A percentile compares a stretch with the other conserved stretches of the same genome.
Evolutionary conservation across 1,140 invertebrate genomes (phyloP).

Genomic region (Cataglyphis hispanica): DNA sequence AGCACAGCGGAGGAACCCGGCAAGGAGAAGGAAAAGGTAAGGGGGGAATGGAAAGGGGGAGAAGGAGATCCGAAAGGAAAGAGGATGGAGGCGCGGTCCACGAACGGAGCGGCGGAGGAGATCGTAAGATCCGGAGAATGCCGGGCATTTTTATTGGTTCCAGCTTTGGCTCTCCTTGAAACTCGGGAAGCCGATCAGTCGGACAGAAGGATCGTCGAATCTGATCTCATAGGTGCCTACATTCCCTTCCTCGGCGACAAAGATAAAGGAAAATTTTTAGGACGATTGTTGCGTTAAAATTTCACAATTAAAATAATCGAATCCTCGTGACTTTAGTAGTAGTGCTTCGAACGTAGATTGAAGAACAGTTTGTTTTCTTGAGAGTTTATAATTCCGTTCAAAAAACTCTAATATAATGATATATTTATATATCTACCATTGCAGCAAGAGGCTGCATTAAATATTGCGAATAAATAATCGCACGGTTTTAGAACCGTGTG

Average conservation of each 20-base stretch:
- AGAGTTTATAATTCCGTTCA: not conserved
- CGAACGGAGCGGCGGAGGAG: conserved; percentile 42
- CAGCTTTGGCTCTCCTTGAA: conserved; percentile 66
- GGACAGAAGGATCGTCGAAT: conserved; percentile 68
- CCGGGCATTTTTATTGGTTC: conserved; percentile 77
- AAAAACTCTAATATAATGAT: not conserved
- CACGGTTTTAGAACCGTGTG: not conserved
- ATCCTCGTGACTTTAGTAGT: not conserved
- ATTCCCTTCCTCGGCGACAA: not conserved
- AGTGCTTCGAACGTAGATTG: not conserved
- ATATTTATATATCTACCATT: not conserved
- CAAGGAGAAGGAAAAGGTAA: conserved; percentile 42
- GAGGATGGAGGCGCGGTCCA: conserved; percentile 56
- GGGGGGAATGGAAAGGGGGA: conserved; percentile 42
- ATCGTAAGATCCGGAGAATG: conserved; percentile 70
- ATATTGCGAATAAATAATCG: conserved; percentile 5
- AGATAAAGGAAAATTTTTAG: conserved; percentile 37
- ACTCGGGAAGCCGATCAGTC: conserved; percentile 67
- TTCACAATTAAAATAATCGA: conserved; percentile 3
- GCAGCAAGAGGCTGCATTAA: conserved; percentile 1
- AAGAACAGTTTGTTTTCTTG: not conserved
- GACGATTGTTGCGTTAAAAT: conserved; percentile 15
- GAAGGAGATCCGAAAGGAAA: conserved; percentile 36
- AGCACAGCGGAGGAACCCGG: conserved; percentile 63
- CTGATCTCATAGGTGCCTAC: conserved; percentile 66